Evolutionary conservation across 2,797 vertebrate species (phyloP).

Genomic region (Esox masquinongy): DNA sequence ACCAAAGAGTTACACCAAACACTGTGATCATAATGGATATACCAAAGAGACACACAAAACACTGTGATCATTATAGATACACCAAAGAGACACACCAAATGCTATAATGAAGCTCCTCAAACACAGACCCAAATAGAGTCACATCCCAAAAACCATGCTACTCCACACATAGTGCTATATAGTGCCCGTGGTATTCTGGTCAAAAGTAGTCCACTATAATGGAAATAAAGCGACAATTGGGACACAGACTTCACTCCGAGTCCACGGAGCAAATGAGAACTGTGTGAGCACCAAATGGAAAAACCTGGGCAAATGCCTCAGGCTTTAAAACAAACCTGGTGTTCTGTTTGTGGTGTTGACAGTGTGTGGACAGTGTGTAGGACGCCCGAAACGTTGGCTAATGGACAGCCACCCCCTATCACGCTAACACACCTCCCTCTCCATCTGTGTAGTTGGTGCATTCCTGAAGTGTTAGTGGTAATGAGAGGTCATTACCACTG

Average conservation of each 20-base stretch:
- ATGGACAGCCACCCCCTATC: not conserved
- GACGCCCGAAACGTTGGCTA: not conserved
- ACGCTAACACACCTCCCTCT: not conserved
- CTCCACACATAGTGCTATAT: too few relatives aligned
- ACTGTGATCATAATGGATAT: too few relatives aligned
- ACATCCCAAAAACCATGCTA: too few relatives aligned
- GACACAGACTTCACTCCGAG: not conserved
- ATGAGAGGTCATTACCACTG: not conserved
- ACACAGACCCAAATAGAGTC: too few relatives aligned
- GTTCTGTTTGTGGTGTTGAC: not conserved
- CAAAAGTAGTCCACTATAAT: too few relatives aligned
- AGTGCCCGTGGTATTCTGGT: too few relatives aligned
- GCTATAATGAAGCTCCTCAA: too few relatives aligned
- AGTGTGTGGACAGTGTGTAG: not conserved
- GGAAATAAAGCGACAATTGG: too few relatives aligned
- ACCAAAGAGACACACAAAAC: too few relatives aligned
- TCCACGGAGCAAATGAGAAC: not conserved
- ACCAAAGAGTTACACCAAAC: too few relatives aligned
- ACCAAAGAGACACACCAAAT: too few relatives aligned
- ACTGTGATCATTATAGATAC: too few relatives aligned
- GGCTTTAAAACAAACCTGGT: not conserved
- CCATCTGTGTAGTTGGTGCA: not conserved
- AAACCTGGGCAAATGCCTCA: not conserved
- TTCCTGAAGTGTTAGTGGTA: conserved; percentile 3
- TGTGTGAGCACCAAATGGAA: not conserved